Base-by-base conservation (phyloP, 2,113 vertebrate genomes). In the Eublepharis macularius region DNA sequence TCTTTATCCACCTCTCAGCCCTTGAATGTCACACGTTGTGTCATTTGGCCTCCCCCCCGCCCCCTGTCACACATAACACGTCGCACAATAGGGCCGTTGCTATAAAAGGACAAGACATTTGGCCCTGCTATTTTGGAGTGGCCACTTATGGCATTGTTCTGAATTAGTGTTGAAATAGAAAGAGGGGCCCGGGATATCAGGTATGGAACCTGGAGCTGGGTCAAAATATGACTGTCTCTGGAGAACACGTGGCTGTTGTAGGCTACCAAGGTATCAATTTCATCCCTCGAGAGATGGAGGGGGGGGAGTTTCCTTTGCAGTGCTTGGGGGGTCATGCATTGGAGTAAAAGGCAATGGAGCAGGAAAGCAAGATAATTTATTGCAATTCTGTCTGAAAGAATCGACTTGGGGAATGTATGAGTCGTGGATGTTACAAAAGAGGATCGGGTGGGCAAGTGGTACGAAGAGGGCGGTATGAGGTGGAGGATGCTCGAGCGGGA, bases 121-220 rank as follows among this genome's bases (percentile, higher is more conserved):
- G 54, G 92, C 94, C 90, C 6, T 81, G 97, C 98, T 99, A 98
- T 99, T 99, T 99, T 96, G 94, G 96, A 98, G 95, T 91, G 94
- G 88, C 89, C 80, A 76, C 86, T 77, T 76, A 93, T 0, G 60
- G 92, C 93, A 93, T 95, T 93, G 94, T 95, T 93, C 81, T 2
- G 57, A 80, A 89, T 89, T 85, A 88, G 80, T 79, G 4, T 92
- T 49, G 76, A 88, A 65, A 85, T 76, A 89, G 91, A 93, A 90
- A 86, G 72, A 47, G 39, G 39, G 45, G 43, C 81, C 10, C 24
- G 82, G 73, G 84, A 63, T 87, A 26, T 26, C 39, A 84, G 60
- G 74, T 69, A 82, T 24, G 17, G 68, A 39, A 72, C 47, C 13
- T 85, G 90, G 91, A 81, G 0, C 19, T 0, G 32, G 49, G n/a